Evolutionary conservation across 2,888 invertebrate species (phyloP).

Genomic region (Acrocyrtus sp.): DNA sequence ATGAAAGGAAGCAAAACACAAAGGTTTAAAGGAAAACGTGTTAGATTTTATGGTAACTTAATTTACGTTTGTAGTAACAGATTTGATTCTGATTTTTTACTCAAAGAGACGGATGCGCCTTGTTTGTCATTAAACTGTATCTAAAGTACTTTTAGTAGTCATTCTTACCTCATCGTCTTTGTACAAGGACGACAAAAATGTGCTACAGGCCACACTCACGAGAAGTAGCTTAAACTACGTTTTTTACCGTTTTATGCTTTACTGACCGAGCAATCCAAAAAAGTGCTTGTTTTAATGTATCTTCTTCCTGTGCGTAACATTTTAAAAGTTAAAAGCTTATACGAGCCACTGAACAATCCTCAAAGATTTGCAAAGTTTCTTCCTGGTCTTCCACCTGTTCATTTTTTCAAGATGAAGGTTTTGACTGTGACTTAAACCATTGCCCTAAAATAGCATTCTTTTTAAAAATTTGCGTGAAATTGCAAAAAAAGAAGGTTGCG

Average conservation of each 20-base stretch:
- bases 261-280: constrained; percentile 29
- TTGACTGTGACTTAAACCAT: neutral
- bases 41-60: neutral
- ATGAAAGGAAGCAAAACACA: neutral
- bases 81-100: neutral
- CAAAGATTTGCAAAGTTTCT: neutral
- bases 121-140: neutral
- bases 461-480: neutral
- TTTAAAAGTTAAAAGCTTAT: neutral
- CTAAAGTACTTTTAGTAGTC: constrained; percentile 1
- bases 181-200: constrained; percentile 24
- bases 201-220: neutral
- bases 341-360: neutral
- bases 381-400: neutral
- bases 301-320: neutral
- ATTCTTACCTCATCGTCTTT: constrained; percentile 16
- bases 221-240: constrained; percentile 13
- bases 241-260: constrained; percentile 37
- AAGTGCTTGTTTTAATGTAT: neutral
- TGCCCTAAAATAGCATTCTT: neutral
- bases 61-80: too few species aligned
- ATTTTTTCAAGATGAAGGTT: constrained; percentile 5
- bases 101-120: neutral
- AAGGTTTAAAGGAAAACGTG: neutral
- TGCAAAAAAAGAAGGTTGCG: neutral